Conservation (phyloP, 2,113 vertebrate genomes). For the Porphyrio hochstetteri region DNA sequence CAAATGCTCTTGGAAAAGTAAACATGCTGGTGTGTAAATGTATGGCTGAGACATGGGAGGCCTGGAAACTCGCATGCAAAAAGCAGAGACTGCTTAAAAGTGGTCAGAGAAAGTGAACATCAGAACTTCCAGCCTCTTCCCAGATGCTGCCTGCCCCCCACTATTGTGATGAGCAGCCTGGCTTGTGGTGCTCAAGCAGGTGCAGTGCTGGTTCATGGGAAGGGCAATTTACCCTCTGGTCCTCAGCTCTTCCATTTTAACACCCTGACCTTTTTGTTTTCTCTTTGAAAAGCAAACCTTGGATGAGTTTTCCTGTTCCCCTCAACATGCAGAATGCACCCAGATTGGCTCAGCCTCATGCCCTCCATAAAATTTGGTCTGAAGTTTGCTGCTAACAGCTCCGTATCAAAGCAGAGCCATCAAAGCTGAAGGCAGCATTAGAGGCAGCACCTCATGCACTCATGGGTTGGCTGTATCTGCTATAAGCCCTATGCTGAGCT, state of each 20-base stretch:
- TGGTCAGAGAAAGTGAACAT: neutral
- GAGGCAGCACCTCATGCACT: neutral
- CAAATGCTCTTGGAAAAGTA: neutral
- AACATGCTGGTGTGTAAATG: neutral
- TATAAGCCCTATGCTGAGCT: neutral
- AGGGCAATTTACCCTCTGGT: neutral
- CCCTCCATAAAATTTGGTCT: neutral
- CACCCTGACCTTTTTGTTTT: neutral
- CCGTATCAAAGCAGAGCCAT: neutral
- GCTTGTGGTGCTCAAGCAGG: fast-evolving
- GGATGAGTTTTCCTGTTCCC: neutral
- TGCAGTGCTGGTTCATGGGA: neutral
- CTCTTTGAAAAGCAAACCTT: neutral
- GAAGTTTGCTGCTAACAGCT: neutral
- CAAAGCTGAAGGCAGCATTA: neutral
- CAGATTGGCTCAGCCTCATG: fast-evolving
- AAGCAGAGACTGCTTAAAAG: neutral
- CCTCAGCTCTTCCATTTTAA: neutral
- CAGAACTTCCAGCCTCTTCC: neutral
- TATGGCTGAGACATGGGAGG: neutral
- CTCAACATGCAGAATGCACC: neutral
- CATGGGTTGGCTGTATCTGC: neutral
- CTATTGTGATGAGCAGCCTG: fast-evolving
- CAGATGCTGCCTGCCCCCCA: neutral
- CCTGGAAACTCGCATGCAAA: neutral